Conservation (phyloP, 2,113 vertebrate genomes). For the Meles meles region DNA sequence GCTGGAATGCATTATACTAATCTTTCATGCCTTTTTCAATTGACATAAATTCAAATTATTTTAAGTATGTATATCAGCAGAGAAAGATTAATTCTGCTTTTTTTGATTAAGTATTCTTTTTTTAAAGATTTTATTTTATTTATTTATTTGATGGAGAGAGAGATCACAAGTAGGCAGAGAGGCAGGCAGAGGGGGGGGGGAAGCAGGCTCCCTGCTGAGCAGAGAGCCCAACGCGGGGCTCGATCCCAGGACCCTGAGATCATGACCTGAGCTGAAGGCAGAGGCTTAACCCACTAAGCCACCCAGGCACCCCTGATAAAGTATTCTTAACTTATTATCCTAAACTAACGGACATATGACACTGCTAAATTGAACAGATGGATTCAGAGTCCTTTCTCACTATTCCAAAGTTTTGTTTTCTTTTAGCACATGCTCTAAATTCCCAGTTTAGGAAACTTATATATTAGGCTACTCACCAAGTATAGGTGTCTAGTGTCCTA, state of each 20-base stretch:
- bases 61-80: neutral
- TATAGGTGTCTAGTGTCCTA: neutral
- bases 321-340: neutral
- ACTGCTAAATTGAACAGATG: neutral
- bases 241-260: no score
- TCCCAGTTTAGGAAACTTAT: neutral
- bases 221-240: no score
- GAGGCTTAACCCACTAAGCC: no score
- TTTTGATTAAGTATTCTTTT: neutral
- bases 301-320: neutral
- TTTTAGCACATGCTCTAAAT: neutral
- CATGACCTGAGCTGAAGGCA: no score
- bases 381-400: neutral
- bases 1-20: neutral
- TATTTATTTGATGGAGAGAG: no score
- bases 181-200: no score
- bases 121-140: no score
- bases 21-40: neutral
- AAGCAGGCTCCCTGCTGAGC: no score
- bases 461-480: neutral
- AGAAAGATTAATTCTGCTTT: constrained; percentile 15
- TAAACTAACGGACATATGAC: neutral
- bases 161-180: no score
- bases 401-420: neutral
- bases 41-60: neutral